These are phyloP conservation scores for Darevskia nairensis DNA, from an alignment of 2,797 vertebrate species.

Conservation along the genomic window DNA sequence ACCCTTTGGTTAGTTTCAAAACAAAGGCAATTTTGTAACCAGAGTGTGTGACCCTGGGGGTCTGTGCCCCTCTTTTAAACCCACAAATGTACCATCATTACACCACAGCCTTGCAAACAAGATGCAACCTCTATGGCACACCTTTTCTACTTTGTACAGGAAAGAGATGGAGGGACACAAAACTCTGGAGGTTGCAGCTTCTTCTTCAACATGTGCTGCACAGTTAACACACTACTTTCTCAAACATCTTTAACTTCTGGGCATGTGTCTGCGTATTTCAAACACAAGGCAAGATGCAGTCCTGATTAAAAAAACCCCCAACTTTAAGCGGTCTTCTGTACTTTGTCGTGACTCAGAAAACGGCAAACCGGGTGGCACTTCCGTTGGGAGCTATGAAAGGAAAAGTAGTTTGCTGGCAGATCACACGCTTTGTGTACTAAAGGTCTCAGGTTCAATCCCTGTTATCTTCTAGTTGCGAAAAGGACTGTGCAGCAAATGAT, in stretches of 20 bases:
- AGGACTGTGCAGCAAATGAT: too few relatives aligned
- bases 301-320: neutral
- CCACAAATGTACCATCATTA: neutral
- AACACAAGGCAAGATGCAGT: neutral
- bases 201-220: neutral
- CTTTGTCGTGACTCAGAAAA: neutral
- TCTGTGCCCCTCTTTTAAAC: neutral
- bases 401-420: neutral
- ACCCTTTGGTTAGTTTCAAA: neutral
- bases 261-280: neutral
- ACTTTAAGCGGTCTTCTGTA: neutral
- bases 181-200: neutral
- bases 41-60: neutral
- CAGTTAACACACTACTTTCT: neutral
- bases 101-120: neutral
- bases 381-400: neutral
- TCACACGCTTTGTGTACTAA: neutral
- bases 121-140: neutral
- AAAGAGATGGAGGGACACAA: neutral
- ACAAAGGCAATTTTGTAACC: neutral
- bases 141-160: neutral
- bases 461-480: too few relatives aligned
- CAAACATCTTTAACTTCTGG: neutral
- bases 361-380: neutral
- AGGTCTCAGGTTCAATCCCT: neutral